These are phyloP conservation scores for Cistogaster globosa DNA, from an alignment of 2,888 invertebrate species.

Conservation along the genomic window DNA sequence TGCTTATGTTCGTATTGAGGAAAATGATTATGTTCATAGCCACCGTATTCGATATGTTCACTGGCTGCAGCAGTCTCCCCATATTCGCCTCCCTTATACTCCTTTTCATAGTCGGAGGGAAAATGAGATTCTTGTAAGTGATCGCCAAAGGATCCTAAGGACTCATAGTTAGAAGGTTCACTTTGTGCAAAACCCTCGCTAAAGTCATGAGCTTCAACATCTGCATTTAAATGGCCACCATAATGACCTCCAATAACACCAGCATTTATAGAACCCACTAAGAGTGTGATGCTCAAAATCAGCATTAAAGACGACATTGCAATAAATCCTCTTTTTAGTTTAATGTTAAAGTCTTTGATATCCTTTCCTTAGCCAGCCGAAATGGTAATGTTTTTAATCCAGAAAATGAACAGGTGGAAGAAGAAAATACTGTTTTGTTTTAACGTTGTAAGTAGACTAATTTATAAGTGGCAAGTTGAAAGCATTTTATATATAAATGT, in stretches of 20 bases:
- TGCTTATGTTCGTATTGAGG: slow-evolving; percentile 64
- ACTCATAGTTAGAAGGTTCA: slow-evolving; percentile 72
- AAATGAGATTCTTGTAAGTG: slow-evolving; percentile 77
- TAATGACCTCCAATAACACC: slow-evolving; percentile 65
- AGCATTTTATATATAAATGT: slow-evolving; percentile 75
- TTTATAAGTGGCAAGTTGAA: slow-evolving; percentile 74
- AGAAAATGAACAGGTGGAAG: slow-evolving; percentile 14
- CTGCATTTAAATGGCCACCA: slow-evolving; percentile 50
- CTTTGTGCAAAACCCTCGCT: slow-evolving; percentile 64
- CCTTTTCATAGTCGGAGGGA: slow-evolving; percentile 75
- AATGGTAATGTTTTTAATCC: not conserved
- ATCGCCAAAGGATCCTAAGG: slow-evolving; percentile 76
- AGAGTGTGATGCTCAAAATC: slow-evolving; percentile 43
- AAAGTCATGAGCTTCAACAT: slow-evolving; percentile 72
- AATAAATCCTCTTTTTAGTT: slow-evolving; percentile 4
- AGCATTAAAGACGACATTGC: slow-evolving; percentile 52
- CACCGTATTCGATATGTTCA: slow-evolving; percentile 68
- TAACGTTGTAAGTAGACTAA: slow-evolving; percentile 78
- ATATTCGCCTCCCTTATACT: slow-evolving; percentile 73
- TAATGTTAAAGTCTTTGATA: not conserved
- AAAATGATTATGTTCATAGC: slow-evolving; percentile 72
- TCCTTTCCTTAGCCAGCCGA: slow-evolving; percentile 15
- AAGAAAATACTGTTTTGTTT: slow-evolving; percentile 75
- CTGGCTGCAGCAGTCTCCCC: slow-evolving; percentile 74
- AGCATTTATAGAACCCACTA: slow-evolving; percentile 54